phyloP scores from a whole-genome alignment of 1,140 invertebrate genomes.

The Philopotamus ludificatus region DNA sequence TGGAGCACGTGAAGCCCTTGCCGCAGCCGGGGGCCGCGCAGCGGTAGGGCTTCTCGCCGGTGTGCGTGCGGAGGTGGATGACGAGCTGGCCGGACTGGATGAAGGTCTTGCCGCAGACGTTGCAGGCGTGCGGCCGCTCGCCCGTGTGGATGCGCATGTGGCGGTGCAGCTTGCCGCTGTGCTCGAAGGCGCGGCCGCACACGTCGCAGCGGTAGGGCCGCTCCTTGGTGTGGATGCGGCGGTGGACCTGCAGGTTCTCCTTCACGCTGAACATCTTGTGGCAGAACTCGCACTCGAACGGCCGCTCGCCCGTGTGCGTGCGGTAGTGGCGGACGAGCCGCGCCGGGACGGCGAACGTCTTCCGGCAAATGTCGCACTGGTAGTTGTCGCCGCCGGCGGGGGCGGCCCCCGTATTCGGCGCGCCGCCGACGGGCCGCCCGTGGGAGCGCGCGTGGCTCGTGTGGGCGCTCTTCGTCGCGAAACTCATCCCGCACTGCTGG shows the following conservation, averaged over 20 bases:
- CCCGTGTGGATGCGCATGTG: conserved; percentile 92
- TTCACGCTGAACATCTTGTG: conserved; percentile 90
- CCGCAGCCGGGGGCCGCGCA: conserved; percentile 77
- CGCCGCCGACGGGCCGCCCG: conserved; percentile 42
- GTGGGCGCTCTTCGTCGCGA: conserved; percentile 61
- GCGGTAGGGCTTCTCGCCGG: conserved; percentile 88
- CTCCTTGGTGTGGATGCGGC: conserved; percentile 89
- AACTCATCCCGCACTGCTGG: conserved; percentile 60
- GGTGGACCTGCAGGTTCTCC: conserved; percentile 87
- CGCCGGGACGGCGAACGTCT: conserved; percentile 90
- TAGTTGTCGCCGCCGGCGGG: conserved; percentile 66
- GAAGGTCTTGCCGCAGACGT: conserved; percentile 88
- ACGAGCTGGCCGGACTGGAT: conserved; percentile 85
- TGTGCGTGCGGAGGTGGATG: conserved; percentile 84
- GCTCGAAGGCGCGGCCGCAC: conserved; percentile 88
- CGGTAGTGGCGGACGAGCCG: conserved; percentile 87
- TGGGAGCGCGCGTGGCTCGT: conserved; percentile 62
- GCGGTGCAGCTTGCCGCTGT: conserved; percentile 86
- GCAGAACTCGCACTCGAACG: conserved; percentile 89
- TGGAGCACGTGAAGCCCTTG: conserved; percentile 87
- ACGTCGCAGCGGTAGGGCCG: conserved; percentile 85
- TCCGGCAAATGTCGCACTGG: conserved; percentile 86
- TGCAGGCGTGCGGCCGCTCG: conserved; percentile 90
- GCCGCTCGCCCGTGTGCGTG: conserved; percentile 84
- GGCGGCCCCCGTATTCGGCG: conserved; percentile 46